phyloP scores from a whole-genome alignment of 2,888 invertebrate species.

The Ferrisia virgata region DNA sequence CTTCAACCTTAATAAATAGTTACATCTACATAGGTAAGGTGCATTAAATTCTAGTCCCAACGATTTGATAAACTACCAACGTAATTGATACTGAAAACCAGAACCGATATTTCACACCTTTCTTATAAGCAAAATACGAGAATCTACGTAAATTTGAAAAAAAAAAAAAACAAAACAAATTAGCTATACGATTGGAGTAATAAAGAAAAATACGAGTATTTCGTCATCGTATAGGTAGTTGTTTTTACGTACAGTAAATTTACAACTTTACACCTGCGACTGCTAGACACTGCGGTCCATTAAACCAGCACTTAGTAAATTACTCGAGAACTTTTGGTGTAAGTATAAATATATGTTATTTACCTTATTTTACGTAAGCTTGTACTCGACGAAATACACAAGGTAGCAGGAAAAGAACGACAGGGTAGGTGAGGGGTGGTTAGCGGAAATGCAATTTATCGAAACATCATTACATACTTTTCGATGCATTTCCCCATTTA shows the following conservation, averaged over 20 bases:
- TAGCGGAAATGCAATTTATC: background rate
- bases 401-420: too few species aligned
- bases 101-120: too few species aligned
- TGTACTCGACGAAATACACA: too few species aligned
- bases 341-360: too few species aligned
- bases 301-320: background rate
- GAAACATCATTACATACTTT: background rate
- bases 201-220: background rate
- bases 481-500: background rate
- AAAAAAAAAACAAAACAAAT: background rate
- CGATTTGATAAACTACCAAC: background rate
- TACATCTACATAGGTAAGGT: too few species aligned
- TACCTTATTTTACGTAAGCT: too few species aligned
- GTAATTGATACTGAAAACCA: background rate
- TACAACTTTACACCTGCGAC: background rate
- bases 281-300: background rate
- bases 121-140: too few species aligned
- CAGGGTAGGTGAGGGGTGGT: too few species aligned
- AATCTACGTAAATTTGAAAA: background rate
- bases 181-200: too few species aligned
- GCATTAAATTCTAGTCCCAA: too few species aligned
- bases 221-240: background rate
- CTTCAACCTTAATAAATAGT: too few species aligned
- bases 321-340: too few species aligned
- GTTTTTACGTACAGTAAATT: background rate